Evolutionary conservation across 2,888 invertebrate species (phyloP).

Genomic region (Rotaria macrura): DNA sequence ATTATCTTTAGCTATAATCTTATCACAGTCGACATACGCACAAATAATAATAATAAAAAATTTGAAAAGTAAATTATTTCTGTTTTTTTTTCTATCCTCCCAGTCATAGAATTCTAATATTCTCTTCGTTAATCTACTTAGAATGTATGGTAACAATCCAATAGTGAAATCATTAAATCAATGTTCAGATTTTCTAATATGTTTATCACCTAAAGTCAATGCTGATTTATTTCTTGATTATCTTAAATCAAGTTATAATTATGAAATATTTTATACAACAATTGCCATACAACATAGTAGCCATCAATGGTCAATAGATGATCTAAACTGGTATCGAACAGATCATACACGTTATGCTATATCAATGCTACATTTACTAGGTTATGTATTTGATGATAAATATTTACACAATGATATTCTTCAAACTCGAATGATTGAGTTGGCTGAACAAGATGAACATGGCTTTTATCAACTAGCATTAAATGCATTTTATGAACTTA

Average conservation of each 20-base stretch:
- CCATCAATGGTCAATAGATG: not conserved
- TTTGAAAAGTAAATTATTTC: no score
- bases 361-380: conserved; percentile 12
- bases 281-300: not conserved
- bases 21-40: not conserved
- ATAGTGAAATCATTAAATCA: not conserved
- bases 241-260: not conserved
- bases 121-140: no score
- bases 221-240: not conserved
- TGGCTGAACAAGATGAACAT: not conserved
- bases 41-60: not conserved
- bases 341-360: not conserved
- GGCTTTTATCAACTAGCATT: not conserved
- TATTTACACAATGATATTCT: not conserved
- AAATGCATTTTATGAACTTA: not conserved
- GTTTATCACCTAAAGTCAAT: not conserved
- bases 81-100: no score
- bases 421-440: not conserved
- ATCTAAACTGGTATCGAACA: not conserved
- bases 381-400: conserved; percentile 1
- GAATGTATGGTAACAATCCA: not conserved
- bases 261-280: not conserved
- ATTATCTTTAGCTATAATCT: not conserved
- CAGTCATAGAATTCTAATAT: no score
- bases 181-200: not conserved